Base-by-base conservation (phyloP, 2,888 invertebrate species). In the Melieria crassipennis region DNA sequence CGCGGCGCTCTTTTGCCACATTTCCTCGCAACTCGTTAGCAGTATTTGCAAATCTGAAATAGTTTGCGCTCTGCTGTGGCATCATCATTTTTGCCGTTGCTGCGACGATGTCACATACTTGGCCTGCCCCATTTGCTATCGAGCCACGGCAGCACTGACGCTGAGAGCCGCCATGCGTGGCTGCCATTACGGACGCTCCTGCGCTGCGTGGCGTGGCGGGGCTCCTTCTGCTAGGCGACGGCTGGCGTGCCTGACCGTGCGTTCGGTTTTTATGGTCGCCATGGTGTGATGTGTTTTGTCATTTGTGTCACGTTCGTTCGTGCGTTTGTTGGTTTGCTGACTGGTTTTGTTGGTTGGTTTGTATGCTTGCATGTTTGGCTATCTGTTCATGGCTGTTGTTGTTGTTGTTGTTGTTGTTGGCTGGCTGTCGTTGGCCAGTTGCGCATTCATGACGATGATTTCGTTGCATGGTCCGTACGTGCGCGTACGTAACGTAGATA, bases 221-320 rank as follows among this genome's bases (percentile, higher is more conserved):
- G 30, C 30, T 30, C 30, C 30, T 30, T 2, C 30, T 30, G 30
- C 30, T 30, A 3, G 30, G 30, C 2, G 30, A 30, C 30, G 30
- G 30, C 30, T 30, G 30, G 30, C 30, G 30, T 30, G 30, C 30
- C 30, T 30, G 30, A 30, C 30, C 30, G 30, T 30, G 30, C 30
- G 30, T 30, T 30, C 30, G 30, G 30, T 30, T 30, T 68, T 47
- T 46, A 70, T 67, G 64, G 71, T 57, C 63, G 65, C 62, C 66
- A 71, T 72, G 69, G 67, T 50, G 69, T 67, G 71, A 66, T 70
- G 56, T 55, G 63, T 81, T 80, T 83, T 83, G 82, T 83, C 82
- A 82, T 83, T 82, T 82, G 78, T 82, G 81, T 82, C 82, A 82
- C 82, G 82, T 82, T 82, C 82, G 75, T 82, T 80, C 81, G 80